Base-by-base conservation (phyloP, 2,888 invertebrate genomes). In the Melanchra persicariae region DNA sequence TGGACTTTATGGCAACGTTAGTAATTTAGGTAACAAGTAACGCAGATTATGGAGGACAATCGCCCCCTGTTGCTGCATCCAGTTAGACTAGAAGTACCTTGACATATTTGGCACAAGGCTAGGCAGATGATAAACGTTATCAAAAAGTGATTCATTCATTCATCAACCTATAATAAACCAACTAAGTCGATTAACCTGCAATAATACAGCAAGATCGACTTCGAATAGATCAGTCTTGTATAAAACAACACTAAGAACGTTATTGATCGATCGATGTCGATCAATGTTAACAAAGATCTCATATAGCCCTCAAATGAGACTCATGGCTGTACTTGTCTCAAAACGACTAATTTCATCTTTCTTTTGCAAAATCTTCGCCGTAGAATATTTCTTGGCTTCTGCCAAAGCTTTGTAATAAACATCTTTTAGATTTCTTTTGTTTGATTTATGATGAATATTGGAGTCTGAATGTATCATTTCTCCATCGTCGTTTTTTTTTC, bases 371-470 rank as follows among this genome's bases (percentile, higher is more conserved):
- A 15, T 68, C n/a, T 87, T 86, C 1, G 60, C 47, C 0, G 89
- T 87, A 0, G 90, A 82, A 19, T 61, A 55, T 45, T 90, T 90
- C 24, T 89, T 91, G 0, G 91, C 88, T 7, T 90, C 91, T 3
- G 80, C 84, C 0, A 92, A 12, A 0, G 92, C 91, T 74, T 87
- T 89, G 47, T 87, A 91, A 57, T 92, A 92, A 0, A 92, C 87
- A 70, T 93, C 91, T 71, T 87, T 84, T 0, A 92, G 66, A 77
- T 91, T 92, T 26, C 89, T 88, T 58, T 87, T 83, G 0, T 10
- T 5, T 0, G 70, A 5, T 24, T 70, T 62, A 8, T 47, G 55
- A 12, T 49, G 30, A 1, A 40, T 15, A 0, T 51, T 52, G 19
- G 24, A 2, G 9, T 17, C 45, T 4, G 26, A n/a, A 0, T 40